Evolutionary conservation across 2,113 vertebrate genomes (phyloP).

Genomic region (Asarcornis scutulata): DNA sequence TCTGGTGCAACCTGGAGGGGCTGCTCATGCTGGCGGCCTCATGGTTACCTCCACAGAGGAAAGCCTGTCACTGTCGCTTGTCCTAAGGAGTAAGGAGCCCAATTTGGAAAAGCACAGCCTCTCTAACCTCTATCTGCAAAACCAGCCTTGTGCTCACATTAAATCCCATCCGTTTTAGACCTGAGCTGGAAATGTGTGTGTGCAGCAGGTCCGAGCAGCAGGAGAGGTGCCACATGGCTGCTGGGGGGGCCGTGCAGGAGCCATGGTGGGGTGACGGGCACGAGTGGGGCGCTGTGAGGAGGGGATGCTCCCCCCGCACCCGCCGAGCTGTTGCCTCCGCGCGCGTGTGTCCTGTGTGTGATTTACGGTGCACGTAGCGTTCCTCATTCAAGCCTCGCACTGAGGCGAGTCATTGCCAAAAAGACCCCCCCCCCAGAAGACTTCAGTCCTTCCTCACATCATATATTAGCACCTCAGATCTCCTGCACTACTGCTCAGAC

Average conservation of each 20-base stretch:
- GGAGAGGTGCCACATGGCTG: background rate
- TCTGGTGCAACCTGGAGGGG: slow-evolving; percentile 34
- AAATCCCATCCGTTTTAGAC: background rate
- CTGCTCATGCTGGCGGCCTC: slow-evolving; percentile 19
- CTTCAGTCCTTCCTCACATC: slow-evolving; percentile 72
- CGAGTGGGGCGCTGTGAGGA: background rate
- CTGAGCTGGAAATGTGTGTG: background rate
- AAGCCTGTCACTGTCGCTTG: slow-evolving; percentile 49
- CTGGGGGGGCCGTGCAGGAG: background rate
- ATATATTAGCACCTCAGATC: slow-evolving; percentile 70
- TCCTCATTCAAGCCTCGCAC: slow-evolving; percentile 53
- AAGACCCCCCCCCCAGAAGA: slow-evolving; percentile 42
- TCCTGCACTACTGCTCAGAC: slow-evolving; percentile 68
- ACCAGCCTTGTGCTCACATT: background rate
- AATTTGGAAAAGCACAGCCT: background rate
- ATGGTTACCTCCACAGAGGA: slow-evolving; percentile 1
- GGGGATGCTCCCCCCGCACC: background rate
- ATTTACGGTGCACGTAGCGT: slow-evolving; percentile 17
- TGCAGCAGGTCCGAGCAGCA: no score
- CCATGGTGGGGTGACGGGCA: rapidly evolving
- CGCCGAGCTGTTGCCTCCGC: background rate
- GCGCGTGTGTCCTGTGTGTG: slow-evolving; percentile 20
- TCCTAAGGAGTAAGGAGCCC: slow-evolving; percentile 41
- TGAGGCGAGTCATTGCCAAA: slow-evolving; percentile 58
- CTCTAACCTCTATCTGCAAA: slow-evolving; percentile 15